Conservation (phyloP, 2,113 vertebrate species). For the Anhinga rufa region DNA sequence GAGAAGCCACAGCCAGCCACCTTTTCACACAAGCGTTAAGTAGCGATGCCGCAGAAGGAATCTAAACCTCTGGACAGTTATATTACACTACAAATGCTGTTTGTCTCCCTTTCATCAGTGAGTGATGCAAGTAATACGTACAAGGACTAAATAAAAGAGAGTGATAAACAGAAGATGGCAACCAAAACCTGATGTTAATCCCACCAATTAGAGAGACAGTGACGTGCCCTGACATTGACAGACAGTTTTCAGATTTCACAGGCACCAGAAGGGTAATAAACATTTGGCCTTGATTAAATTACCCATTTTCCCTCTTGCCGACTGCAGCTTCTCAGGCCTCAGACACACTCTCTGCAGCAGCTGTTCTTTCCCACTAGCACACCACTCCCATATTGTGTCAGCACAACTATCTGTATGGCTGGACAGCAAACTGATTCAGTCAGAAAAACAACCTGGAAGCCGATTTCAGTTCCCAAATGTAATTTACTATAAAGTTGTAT, state of each 20-base stretch:
- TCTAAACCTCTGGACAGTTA: neutral
- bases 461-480: neutral
- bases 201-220: neutral
- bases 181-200: neutral
- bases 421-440: neutral
- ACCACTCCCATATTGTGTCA: neutral
- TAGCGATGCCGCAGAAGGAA: neutral
- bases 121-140: neutral
- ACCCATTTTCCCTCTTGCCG: neutral
- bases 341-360: neutral
- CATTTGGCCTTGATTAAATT: constrained; percentile 16
- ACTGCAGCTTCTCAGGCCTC: neutral
- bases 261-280: constrained; percentile 21
- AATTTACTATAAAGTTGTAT: neutral
- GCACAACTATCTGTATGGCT: neutral
- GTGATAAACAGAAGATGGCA: neutral
- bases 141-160: neutral
- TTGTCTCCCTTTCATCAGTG: neutral
- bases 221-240: neutral
- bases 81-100: neutral
- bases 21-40: neutral
- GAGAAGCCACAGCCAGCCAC: neutral
- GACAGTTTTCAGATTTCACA: neutral
- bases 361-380: neutral
- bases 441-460: neutral